A percentile compares a stretch with the other conserved stretches of the same genome.
phyloP scores from a whole-genome alignment of 2,888 invertebrate species.

The Drosophila demipolita region DNA sequence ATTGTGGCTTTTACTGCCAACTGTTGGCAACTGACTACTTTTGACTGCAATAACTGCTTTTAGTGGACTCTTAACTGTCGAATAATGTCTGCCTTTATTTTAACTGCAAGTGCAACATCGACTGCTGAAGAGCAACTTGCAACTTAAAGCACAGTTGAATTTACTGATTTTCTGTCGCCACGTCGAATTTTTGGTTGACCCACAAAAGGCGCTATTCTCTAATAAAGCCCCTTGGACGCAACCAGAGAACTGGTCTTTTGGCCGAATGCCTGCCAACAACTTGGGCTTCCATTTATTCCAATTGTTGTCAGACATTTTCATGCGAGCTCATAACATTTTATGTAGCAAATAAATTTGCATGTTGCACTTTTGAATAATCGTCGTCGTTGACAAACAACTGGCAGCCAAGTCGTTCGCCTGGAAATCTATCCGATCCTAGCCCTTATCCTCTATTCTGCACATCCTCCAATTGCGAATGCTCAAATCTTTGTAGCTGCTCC shows the following conservation, averaged over 20 bases:
- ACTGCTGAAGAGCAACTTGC: slow-evolving; percentile 1
- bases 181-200: slow-evolving; percentile 9
- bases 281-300: slow-evolving; percentile 52
- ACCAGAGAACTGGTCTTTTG: neutral
- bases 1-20: slow-evolving; percentile 15
- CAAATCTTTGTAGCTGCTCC: slow-evolving; percentile 27
- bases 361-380: slow-evolving; percentile 81
- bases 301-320: slow-evolving; percentile 80
- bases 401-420: slow-evolving; percentile 74
- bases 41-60: slow-evolving; percentile 14
- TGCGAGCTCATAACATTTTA: slow-evolving; percentile 80
- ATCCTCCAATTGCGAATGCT: slow-evolving; percentile 15
- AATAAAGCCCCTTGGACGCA: neutral
- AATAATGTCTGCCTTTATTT: slow-evolving; percentile 9
- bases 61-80: slow-evolving; percentile 12
- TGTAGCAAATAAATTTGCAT: slow-evolving; percentile 80
- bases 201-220: slow-evolving; percentile 5
- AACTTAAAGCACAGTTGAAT: slow-evolving; percentile 7
- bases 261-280: slow-evolving; percentile 56
- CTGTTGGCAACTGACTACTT: slow-evolving; percentile 5
- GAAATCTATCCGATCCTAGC: slow-evolving; percentile 45
- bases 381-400: slow-evolving; percentile 77
- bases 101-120: slow-evolving; percentile 28
- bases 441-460: neutral
- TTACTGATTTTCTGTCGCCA: slow-evolving; percentile 7